Base-by-base conservation (phyloP, 2,797 vertebrate species). In the Clamator glandarius region DNA sequence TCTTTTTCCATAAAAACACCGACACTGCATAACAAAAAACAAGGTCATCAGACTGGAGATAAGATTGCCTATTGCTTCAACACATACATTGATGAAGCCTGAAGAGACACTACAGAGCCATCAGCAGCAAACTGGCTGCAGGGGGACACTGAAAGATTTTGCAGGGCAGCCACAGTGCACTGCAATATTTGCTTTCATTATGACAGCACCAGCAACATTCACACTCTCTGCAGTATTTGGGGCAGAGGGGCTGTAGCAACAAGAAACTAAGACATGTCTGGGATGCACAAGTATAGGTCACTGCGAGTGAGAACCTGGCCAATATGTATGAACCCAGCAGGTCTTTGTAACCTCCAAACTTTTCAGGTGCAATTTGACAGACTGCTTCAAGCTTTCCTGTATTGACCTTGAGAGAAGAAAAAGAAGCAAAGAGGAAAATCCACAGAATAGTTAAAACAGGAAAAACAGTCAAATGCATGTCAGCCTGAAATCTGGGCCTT, bases 391-490 rank as follows among this genome's bases (percentile, higher is more conserved):
- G 63, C 51, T 78, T 80, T 26, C 13, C 31, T 77, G 18, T 51
- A 77, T 64, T 79, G 69, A 52, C 50, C 64, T 86, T 93, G 69
- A 80, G 5, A 9, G 36, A 3, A 72, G 21, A 48, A 84, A 84
- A 89, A 36, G 46, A 85, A 95, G 33, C n/a, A n/a, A n/a, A 62
- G 46, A 10, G 68, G 41, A 79, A 88, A 87, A 95, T 81, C n/a
- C 25, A 54, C 2, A 21, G 51, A 77, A 39, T 46, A 31, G 11
- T 63, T 96, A 84, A 83, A 73, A 33, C 11, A 64, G 39, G 70
- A 9, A 62, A 77, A 70, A 74, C 48, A 72, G 70, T 39, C 15
- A 44, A 75, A 66, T 4, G 13, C 46, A 51, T 1, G 0, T 3
- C 11, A 87, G 16, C 31, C 15, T 33, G 39, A 68, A 89, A 19